Percentiles rank a stretch among this genome's conserved stretches.
phyloP scores from a whole-genome alignment of 2,797 vertebrate genomes.

The Hippopotamyrus pictus region DNA sequence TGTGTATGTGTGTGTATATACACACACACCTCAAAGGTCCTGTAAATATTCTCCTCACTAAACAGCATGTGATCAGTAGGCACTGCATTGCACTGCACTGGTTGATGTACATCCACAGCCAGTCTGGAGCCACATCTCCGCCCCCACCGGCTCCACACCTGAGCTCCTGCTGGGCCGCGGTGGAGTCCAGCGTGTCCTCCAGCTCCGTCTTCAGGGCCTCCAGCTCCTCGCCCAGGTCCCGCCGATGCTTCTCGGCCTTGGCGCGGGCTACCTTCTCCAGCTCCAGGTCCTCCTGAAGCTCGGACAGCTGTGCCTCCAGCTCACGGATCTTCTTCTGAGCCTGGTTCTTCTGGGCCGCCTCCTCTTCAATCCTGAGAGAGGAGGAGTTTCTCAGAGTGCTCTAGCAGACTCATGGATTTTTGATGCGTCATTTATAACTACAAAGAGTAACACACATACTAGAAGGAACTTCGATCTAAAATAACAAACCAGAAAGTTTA shows the following conservation, averaged over 20 bases:
- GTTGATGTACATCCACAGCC: background rate
- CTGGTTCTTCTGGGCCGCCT: constrained; percentile 87
- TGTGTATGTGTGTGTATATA: too few relatives aligned
- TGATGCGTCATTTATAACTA: background rate
- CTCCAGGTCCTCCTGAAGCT: constrained; percentile 94
- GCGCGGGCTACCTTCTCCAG: constrained; percentile 76
- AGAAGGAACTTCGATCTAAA: background rate
- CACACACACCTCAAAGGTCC: background rate
- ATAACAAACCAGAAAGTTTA: background rate
- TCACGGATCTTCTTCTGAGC: constrained; percentile 95
- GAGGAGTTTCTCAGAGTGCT: background rate
- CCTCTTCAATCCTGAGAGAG: constrained; percentile 81
- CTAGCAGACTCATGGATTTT: background rate
- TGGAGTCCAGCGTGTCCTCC: constrained; percentile 92
- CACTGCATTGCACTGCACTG: background rate
- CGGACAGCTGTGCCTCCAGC: constrained; percentile 88
- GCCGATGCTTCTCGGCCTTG: constrained; percentile 92
- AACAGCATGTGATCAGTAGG: background rate
- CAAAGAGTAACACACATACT: background rate
- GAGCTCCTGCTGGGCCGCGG: constrained; percentile 91
- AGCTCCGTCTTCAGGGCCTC: constrained; percentile 94
- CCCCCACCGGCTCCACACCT: constrained; percentile 48
- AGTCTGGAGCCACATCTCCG: background rate
- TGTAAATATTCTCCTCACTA: background rate
- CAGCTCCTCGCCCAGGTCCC: constrained; percentile 92